Percentiles rank a stretch among this genome's conserved stretches.
These are phyloP conservation scores for Clostera curtula DNA, from an alignment of 2,888 invertebrate genomes.

Conservation along the genomic window DNA sequence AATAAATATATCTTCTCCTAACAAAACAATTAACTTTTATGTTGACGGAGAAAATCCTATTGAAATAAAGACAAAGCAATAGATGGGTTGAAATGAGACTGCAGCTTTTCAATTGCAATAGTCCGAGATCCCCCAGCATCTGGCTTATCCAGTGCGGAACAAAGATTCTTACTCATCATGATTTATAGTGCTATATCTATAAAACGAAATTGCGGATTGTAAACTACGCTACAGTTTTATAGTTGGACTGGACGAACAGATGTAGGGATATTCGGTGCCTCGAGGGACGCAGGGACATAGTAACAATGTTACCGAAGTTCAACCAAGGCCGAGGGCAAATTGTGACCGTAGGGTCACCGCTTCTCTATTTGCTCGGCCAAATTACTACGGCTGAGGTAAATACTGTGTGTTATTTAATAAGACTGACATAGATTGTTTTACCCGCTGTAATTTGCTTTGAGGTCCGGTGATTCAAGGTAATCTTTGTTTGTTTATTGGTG, in stretches of 20 bases:
- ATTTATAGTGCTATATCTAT: slow-evolving; percentile 56
- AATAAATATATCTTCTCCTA: slow-evolving; percentile 30
- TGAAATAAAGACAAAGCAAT: slow-evolving; percentile 37
- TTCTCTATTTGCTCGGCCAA: slow-evolving; percentile 53
- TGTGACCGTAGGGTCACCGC: slow-evolving; percentile 60
- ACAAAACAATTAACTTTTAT: slow-evolving; percentile 36
- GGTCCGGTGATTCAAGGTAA: no score
- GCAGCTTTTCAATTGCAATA: slow-evolving; percentile 48
- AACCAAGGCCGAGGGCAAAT: slow-evolving; percentile 59
- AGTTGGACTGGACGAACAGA: slow-evolving; percentile 55
- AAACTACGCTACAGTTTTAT: slow-evolving; percentile 55
- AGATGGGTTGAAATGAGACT: slow-evolving; percentile 38
- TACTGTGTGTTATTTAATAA: slow-evolving; percentile 52
- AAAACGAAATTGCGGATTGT: slow-evolving; percentile 57
- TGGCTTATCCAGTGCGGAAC: slow-evolving; percentile 30
- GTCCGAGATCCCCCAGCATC: slow-evolving; percentile 27
- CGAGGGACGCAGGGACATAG: slow-evolving; percentile 53
- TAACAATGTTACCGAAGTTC: slow-evolving; percentile 67
- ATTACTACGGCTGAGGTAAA: slow-evolving; percentile 53
- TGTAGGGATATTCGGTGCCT: slow-evolving; percentile 57
- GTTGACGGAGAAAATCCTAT: slow-evolving; percentile 32
- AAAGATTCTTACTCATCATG: slow-evolving; percentile 44
- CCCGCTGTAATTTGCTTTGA: slow-evolving; percentile 2
- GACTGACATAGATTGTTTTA: slow-evolving; percentile 28
- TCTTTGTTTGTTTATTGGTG: no score